Evolutionary conservation across 1,140 invertebrate genomes (phyloP), one percentile per base, ranked within the genome.

Genomic region (Trichoplusia ni): DNA sequence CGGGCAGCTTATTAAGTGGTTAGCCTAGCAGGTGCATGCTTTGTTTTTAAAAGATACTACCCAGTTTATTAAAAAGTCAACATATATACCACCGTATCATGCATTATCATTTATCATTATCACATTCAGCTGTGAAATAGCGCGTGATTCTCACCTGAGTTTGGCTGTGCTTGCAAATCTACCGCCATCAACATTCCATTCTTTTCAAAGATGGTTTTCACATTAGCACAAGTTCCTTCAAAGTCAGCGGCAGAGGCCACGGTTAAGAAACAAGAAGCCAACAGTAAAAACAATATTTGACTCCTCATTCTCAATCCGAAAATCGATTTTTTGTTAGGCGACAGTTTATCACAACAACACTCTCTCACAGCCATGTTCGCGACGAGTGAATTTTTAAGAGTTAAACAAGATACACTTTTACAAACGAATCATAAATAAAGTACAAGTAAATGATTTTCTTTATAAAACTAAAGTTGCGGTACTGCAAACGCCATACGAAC

Each of bases 301-400:
- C 72, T 82, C 66, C 71, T 76, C 79, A 86, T 86, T 80, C 79
- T 83, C 69, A 84, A 87, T 82, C 82, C 82, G 64, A 85, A 83
- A 90, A 90, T 90, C 87, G 87, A 90, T 90, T 90, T 90, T 87
- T 87, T 90, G 81, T 85, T 87, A 79, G 78, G 79, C 77, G 86
- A 89, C 86, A 89, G 82, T 90, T 82, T 77, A 79, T 80, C 83
- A 87, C 83, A 79, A 86, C 70, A 89, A 86, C 83, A 87, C 87
- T 83, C 76, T 80, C 79, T 87, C 86, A 90, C 87, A 85, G 81
- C 81, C 86, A 87, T 90, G 73, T 79, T 81, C 69, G 31, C 60
- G 64, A 53, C 53, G 44, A 23, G 8, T 54, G 46, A 54, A 13
- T 65, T 44, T 58, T 49, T 4, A 38, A 46, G 49, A 70, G 70